Evolutionary conservation across 2,113 vertebrate genomes (phyloP).

Genomic region (Tachuris rubrigastra): DNA sequence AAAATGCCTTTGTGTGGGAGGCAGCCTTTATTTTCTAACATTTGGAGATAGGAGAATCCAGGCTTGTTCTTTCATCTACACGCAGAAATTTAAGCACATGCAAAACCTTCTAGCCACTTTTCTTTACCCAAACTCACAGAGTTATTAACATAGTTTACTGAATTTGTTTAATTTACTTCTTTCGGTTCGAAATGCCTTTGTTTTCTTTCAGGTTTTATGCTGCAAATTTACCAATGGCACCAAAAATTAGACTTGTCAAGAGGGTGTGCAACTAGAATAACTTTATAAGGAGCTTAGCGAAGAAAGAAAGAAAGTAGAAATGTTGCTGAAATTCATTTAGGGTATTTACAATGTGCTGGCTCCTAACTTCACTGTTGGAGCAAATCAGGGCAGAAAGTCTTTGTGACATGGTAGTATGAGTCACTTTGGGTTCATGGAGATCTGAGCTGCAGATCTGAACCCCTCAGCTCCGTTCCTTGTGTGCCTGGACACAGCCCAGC

Average conservation of each 20-base stretch:
- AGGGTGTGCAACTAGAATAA: background rate
- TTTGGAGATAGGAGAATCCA: background rate
- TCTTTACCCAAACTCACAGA: background rate
- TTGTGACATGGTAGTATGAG: background rate
- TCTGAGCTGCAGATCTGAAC: background rate
- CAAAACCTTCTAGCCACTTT: background rate
- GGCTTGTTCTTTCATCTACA: background rate
- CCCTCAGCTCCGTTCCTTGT: background rate
- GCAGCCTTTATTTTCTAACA: background rate
- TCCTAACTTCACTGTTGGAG: background rate
- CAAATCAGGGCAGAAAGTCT: background rate
- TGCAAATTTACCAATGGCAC: background rate
- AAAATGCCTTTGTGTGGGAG: background rate
- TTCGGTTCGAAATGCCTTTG: background rate
- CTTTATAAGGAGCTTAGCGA: background rate
- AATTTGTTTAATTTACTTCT: background rate
- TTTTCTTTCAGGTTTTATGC: background rate
- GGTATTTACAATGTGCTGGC: background rate
- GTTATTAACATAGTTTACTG: background rate
- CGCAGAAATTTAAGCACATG: background rate
- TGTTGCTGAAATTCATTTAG: background rate
- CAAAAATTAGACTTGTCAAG: background rate
- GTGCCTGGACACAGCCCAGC: fast-evolving
- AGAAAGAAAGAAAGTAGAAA: background rate
- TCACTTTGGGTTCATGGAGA: background rate